Evolutionary conservation across 1,140 invertebrate species (phyloP), one percentile per base, ranked within the genome.

Genomic region (Drosophila repletoides): DNA sequence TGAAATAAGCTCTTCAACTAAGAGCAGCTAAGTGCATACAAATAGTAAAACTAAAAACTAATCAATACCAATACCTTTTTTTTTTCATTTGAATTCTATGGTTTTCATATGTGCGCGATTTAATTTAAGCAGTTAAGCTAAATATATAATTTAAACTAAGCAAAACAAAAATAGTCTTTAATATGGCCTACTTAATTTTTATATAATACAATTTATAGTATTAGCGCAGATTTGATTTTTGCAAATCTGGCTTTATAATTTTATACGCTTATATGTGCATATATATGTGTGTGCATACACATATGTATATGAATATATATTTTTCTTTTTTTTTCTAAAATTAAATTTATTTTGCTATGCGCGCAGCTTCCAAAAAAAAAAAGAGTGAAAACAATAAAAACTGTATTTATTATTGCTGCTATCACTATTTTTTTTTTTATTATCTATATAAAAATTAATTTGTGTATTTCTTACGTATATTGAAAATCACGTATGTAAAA

Each of bases 201-300:
- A 66, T 58, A 34, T 56, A 51, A 49, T 63, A 65, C 55, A 77
- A 70, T 71, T 22, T 55, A 41, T 77, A 79, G 80, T 79, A 84
- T 79, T 84, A 84, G 61, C 71, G 53, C 28, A 60, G 80, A 74
- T 83, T 83, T 79, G 70, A 83, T 83, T 83, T 83, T 83, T 74
- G 75, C 74, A 83, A 86, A 66, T 86, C 65, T 65, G 24, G 75
- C 66, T 79, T 71, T 56, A 49, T 58, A 63, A 76, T 77, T 56
- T 48, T 70, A 71, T 51, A 19, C 6, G n/a, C n/a, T n/a, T n/a
- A n/a, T n/a, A n/a, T n/a, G n/a, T n/a, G n/a, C n/a, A n/a, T n/a
- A n/a, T n/a, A n/a, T n/a, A n/a, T n/a, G n/a, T n/a, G n/a, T n/a
- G n/a, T n/a, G n/a, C n/a, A n/a, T n/a, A n/a, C n/a, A n/a, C n/a